Evolutionary conservation across 2,888 invertebrate genomes (phyloP), one percentile per base, ranked within the genome.

Genomic region (Malthinus seriepunctatus): DNA sequence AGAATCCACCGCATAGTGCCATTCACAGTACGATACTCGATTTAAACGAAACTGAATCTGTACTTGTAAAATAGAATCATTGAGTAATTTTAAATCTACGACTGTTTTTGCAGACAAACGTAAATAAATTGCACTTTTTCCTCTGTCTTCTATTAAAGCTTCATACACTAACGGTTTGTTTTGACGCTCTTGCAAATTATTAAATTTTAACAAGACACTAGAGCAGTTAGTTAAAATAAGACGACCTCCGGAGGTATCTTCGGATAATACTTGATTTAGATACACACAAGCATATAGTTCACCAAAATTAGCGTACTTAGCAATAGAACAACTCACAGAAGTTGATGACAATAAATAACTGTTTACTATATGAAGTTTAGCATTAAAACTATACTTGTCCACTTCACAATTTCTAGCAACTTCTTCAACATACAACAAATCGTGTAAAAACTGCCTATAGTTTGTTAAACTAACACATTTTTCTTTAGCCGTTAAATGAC

Each of bases 31-130:
- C 0, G 90, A 88, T 62, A 91, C 81, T 39, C 93, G 83, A 74
- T 91, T 92, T 62, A 93, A 74, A 71, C 91, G 89, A 73, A 93
- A 93, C 73, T 91, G 91, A 53, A 93, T 87, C 73, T 90, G 87
- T 59, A 87, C 87, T 48, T 84, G 78, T 51, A 89, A 80, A 59
- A 86, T 86, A 0, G 83, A 84, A 60, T 89, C 88, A 1, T 85
- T 80, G 3, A 65, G 68, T 42, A 91, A 77, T 3, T 80, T 77
- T 66, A 90, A 80, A 14, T 84, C 84, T 12, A 82, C 78, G 0
- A 90, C 89, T 66, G 88, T 86, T 9, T 82, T 79, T 0, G 84
- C 82, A 0, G 91, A 88, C 23, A 92, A 73, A 65, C 90, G 83
- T 11, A 91, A 78, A 75, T 90, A 91, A 45, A 93, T 87, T 65